Percentiles rank a stretch among this genome's conserved stretches.
Evolutionary conservation across 2,888 invertebrate genomes (phyloP).

Genomic region (Plebejus argus): DNA sequence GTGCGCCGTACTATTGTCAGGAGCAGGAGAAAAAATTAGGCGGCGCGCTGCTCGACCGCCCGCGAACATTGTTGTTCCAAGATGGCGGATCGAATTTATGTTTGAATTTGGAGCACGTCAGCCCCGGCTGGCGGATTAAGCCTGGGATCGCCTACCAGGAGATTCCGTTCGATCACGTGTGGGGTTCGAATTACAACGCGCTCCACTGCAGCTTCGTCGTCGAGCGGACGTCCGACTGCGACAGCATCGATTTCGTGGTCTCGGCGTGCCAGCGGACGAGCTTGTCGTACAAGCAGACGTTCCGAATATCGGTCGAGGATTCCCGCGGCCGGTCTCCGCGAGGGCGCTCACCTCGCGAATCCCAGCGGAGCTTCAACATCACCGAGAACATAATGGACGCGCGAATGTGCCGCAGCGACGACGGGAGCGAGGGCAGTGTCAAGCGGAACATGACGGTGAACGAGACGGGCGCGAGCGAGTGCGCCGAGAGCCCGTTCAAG

Average conservation of each 20-base stretch:
- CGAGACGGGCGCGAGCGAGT: slow-evolving; percentile 82
- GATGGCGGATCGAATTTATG: slow-evolving; percentile 94
- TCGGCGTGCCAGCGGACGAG: slow-evolving; percentile 75
- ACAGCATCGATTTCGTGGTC: slow-evolving; percentile 71
- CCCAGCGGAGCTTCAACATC: slow-evolving; percentile 74
- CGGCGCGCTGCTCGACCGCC: slow-evolving; percentile 93
- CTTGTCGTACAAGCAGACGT: slow-evolving; percentile 75
- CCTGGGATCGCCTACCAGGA: slow-evolving; percentile 93
- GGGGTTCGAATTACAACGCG: slow-evolving; percentile 92
- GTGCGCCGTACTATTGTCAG: slow-evolving; percentile 93
- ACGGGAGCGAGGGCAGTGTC: slow-evolving; percentile 68
- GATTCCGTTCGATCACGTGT: slow-evolving; percentile 94
- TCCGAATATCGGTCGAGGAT: slow-evolving; percentile 73
- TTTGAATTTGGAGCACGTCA: slow-evolving; percentile 93
- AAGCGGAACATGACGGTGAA: slow-evolving; percentile 81
- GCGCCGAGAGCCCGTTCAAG: slow-evolving; percentile 82
- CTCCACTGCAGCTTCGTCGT: slow-evolving; percentile 95
- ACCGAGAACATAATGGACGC: slow-evolving; percentile 74
- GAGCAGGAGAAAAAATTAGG: slow-evolving; percentile 90
- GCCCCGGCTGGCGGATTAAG: slow-evolving; percentile 93
- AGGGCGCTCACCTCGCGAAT: slow-evolving; percentile 73
- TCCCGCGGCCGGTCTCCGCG: slow-evolving; percentile 71
- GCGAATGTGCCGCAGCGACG: slow-evolving; percentile 73
- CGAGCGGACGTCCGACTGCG: slow-evolving; percentile 84
- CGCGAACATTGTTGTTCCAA: slow-evolving; percentile 92